Evolutionary conservation across 2,113 vertebrate species (phyloP), one percentile per base, ranked within the genome.

Genomic region (Scomber colias): DNA sequence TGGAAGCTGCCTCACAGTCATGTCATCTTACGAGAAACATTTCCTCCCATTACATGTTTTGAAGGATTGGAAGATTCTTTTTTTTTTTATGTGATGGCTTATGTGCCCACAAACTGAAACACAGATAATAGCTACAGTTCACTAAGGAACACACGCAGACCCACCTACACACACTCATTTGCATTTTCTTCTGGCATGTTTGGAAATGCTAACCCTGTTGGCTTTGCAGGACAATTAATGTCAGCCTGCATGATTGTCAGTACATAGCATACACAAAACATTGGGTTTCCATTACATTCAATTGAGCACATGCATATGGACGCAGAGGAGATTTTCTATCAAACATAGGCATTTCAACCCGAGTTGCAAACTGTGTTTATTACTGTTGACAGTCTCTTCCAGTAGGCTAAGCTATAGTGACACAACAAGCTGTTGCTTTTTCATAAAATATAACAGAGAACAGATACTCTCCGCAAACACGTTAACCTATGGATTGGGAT

Each of bases 151-250:
- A 11, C 77, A 50, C 19, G 19, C 53, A 61, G 65, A 44, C 31
- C 19, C 60, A 14, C 21, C 17, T 19, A 31, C 24, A 19, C 44
- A 19, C 0, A 31, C 6, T 21, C 59, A 89, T 84, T 78, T 84
- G 68, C 76, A 84, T 82, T 71, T 83, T 88, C 59, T 59, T 81
- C 48, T 79, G 69, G 30, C 81, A 80, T 79, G 62, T 73, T 84
- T 77, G 27, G 68, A 66, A 81, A 71, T 82, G 63, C 77, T 75
- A 71, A 85, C 76, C 54, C 71, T 75, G 72, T 83, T 81, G 60
- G 13, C 77, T 84, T 50, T 69, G 66, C 75, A 54, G 80, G 70
- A 69, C 70, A 86, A 84, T 88, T 76, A 84, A 24, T 77, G 74
- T 81, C 71, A 78, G 17, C 56, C 51, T 59, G 48, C 27, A 40